Conservation (phyloP, 2,113 vertebrate species). For the Zapornia atra region DNA sequence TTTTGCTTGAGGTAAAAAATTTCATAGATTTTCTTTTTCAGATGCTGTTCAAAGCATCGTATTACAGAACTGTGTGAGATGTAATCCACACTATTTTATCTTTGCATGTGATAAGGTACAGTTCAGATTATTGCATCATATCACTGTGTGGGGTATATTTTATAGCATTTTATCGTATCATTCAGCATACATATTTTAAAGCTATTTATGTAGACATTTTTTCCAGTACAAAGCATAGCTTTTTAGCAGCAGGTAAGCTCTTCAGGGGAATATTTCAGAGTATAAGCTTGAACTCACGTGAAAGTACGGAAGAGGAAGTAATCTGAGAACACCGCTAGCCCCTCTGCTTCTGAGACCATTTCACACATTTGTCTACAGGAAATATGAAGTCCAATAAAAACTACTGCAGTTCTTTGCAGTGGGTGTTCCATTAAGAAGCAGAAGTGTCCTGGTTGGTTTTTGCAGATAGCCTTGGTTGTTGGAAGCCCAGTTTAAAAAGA, state of each 20-base stretch:
- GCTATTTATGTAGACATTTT: neutral
- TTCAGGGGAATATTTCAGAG: neutral
- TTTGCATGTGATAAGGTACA: neutral
- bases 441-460: neutral
- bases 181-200: neutral
- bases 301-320: neutral
- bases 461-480: neutral
- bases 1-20: neutral
- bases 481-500: neutral
- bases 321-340: neutral
- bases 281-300: neutral
- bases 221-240: neutral
- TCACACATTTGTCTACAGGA: neutral
- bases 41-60: neutral
- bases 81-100: neutral
- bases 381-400: neutral
- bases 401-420: neutral
- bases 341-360: neutral
- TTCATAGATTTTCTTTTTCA: neutral
- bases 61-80: neutral
- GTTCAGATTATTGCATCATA: neutral
- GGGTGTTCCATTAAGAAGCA: neutral
- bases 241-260: neutral
- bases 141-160: neutral
- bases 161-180: neutral